These are phyloP conservation scores for Leucophenga maculata DNA, from an alignment of 2,888 invertebrate genomes.

Conservation along the genomic window DNA sequence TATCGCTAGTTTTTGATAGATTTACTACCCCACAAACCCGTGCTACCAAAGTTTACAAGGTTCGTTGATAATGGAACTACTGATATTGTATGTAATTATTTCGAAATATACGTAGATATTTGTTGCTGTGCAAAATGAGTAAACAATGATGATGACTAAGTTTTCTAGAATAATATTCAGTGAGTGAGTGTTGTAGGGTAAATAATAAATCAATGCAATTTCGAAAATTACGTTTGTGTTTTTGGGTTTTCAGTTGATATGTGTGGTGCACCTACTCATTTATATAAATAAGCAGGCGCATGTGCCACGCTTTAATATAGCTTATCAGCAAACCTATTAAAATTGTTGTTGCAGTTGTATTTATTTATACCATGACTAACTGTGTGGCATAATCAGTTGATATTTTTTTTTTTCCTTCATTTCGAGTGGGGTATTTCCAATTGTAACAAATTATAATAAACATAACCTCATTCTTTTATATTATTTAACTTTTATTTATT, in stretches of 20 bases:
- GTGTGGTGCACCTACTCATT: neutral
- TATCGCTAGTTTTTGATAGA: too few relatives aligned
- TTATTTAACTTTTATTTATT: too few relatives aligned
- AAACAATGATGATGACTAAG: neutral
- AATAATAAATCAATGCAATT: neutral
- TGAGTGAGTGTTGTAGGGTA: neutral
- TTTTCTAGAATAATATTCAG: neutral
- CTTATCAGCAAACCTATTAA: slow-evolving; percentile 7
- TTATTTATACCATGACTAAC: neutral
- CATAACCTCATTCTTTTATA: too few relatives aligned
- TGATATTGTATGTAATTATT: too few relatives aligned
- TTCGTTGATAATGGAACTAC: neutral
- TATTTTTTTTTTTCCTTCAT: neutral
- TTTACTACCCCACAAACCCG: too few relatives aligned
- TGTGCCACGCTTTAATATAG: neutral
- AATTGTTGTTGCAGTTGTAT: neutral
- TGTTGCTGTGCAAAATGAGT: neutral
- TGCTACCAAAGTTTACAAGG: neutral
- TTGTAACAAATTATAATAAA: too few relatives aligned
- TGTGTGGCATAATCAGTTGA: neutral
- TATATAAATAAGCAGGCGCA: neutral
- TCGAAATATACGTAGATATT: neutral
- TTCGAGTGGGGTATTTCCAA: too few relatives aligned
- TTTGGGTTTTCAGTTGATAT: too few relatives aligned
- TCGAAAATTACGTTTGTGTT: neutral